Evolutionary conservation across 1,140 invertebrate species (phyloP).

Genomic region (Zaprionus ghesquierei): DNA sequence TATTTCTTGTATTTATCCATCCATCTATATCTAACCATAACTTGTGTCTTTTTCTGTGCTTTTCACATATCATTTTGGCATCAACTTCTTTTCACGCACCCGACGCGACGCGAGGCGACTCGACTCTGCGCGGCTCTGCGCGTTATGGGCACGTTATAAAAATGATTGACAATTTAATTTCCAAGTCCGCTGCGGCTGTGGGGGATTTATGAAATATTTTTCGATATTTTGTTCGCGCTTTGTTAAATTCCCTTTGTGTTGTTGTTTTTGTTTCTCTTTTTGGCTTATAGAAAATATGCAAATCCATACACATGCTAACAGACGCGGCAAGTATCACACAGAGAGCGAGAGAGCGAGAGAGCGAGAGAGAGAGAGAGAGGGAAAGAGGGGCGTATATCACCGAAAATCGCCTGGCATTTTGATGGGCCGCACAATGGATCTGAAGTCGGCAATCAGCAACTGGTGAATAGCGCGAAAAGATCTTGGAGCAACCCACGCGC

Average conservation of each 20-base stretch:
- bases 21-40: constrained; percentile 20
- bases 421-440: constrained; percentile 39
- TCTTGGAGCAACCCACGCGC: constrained; percentile 43
- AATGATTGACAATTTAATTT: constrained; percentile 82
- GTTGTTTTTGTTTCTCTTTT: constrained; percentile 24
- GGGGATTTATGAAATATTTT: constrained; percentile 71
- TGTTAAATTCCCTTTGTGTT: constrained; percentile 31
- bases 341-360: background rate
- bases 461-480: constrained; percentile 23
- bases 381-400: constrained; percentile 31
- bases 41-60: constrained; percentile 30
- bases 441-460: constrained; percentile 13
- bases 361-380: background rate
- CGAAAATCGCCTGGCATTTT: constrained; percentile 47
- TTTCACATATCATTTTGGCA: constrained; percentile 78
- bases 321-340: constrained; percentile 14
- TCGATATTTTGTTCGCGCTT: constrained; percentile 49
- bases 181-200: constrained; percentile 62
- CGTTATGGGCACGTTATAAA: constrained; percentile 67
- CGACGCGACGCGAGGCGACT: background rate
- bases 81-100: constrained; percentile 71
- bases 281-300: constrained; percentile 66
- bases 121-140: background rate
- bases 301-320: constrained; percentile 71
- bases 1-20: constrained; percentile 36